Conservation (phyloP, 2,888 invertebrate species). For the Biston stratarius region DNA sequence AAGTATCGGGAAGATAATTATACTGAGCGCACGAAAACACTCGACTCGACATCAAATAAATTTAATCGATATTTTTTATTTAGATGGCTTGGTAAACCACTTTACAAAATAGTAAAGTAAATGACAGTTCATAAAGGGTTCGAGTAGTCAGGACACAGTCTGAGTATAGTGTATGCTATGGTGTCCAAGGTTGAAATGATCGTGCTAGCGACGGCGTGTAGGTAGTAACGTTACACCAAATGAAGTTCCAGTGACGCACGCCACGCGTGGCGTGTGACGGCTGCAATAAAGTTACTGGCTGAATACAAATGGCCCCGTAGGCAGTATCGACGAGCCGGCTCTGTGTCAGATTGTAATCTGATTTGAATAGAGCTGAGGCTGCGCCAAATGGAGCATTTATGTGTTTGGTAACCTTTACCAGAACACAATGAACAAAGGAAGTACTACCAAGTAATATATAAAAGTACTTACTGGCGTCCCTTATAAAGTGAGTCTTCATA, state of each 20-base stretch:
- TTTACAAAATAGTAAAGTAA: background rate
- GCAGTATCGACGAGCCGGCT: slow-evolving; percentile 17
- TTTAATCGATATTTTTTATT: background rate
- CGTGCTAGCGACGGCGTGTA: background rate
- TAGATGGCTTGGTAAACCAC: too few species aligned
- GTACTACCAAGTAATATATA: background rate
- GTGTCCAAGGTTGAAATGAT: slow-evolving; percentile 5
- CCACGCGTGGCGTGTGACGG: slow-evolving; percentile 49
- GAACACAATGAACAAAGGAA: slow-evolving; percentile 12
- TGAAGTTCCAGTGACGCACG: slow-evolving; percentile 43
- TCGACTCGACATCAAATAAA: too few species aligned
- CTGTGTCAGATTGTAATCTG: slow-evolving; percentile 20
- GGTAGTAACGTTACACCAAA: slow-evolving; percentile 38
- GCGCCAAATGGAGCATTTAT: slow-evolving; percentile 19
- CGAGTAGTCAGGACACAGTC: background rate
- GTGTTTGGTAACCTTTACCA: slow-evolving; percentile 17
- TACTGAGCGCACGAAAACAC: too few species aligned
- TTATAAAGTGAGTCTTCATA: background rate
- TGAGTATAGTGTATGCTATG: too few species aligned
- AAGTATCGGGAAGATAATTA: too few species aligned
- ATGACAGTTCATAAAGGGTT: background rate
- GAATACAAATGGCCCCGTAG: slow-evolving; percentile 56
- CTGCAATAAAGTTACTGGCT: slow-evolving; percentile 56
- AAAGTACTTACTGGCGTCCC: background rate
- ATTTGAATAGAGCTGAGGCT: slow-evolving; percentile 22